phyloP scores from a whole-genome alignment of 2,797 vertebrate genomes.

The Sebastes taczanowskii region DNA sequence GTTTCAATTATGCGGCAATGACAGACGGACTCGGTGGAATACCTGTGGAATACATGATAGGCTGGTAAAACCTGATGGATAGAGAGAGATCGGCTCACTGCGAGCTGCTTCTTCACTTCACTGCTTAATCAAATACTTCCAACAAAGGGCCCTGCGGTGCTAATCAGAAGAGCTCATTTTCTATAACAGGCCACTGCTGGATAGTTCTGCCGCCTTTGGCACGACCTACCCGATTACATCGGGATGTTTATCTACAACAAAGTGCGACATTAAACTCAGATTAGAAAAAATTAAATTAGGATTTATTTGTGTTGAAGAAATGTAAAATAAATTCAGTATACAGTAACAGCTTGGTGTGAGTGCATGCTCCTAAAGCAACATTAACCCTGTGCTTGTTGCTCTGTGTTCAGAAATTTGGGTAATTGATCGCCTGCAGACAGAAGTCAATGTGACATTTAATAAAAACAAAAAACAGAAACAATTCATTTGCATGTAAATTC shows the following conservation, averaged over 20 bases:
- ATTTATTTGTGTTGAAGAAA: background rate
- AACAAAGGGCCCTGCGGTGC: constrained; percentile 32
- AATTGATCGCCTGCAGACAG: constrained; percentile 61
- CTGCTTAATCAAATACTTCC: constrained; percentile 49
- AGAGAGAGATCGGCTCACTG: background rate
- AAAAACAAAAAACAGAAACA: constrained; percentile 42
- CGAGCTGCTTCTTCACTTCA: constrained; percentile 29
- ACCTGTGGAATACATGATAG: constrained; percentile 39
- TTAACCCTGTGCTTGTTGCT: constrained; percentile 15
- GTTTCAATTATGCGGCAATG: constrained; percentile 34
- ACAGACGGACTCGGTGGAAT: constrained; percentile 20
- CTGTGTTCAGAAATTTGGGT: constrained; percentile 33
- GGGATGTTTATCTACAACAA: background rate
- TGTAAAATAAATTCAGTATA: background rate
- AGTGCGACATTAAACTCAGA: background rate
- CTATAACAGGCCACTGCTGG: background rate
- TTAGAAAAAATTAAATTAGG: background rate
- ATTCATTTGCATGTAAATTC: constrained; percentile 42
- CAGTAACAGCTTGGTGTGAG: background rate
- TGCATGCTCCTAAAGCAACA: background rate
- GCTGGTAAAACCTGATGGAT: constrained; percentile 41
- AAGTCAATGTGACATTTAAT: constrained; percentile 49
- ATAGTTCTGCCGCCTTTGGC: constrained; percentile 1
- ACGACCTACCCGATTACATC: background rate
- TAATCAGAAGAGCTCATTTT: constrained; percentile 34